A percentile compares a stretch with the other conserved stretches of the same genome.
phyloP scores from a whole-genome alignment of 2,888 invertebrate species.

The Electrophaes corylata region DNA sequence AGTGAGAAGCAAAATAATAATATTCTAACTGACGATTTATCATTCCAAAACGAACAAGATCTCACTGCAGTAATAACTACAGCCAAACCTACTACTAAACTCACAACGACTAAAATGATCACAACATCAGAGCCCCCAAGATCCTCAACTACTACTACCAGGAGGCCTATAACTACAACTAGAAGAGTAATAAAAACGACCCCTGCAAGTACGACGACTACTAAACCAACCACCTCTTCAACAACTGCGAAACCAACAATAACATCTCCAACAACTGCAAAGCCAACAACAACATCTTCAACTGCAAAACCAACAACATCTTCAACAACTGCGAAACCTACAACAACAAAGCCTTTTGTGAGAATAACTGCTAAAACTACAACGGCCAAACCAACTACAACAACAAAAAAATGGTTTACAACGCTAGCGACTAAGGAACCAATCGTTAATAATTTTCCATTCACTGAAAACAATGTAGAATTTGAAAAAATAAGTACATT shows the following conservation, averaged over 20 bases:
- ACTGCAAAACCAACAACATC: constrained; percentile 41
- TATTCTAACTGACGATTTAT: constrained; percentile 28
- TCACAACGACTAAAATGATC: constrained; percentile 33
- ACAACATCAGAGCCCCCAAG: constrained; percentile 34
- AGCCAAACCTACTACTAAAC: constrained; percentile 31
- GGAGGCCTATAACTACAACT: constrained; percentile 37
- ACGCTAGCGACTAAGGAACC: constrained; percentile 33
- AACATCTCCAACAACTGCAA: constrained; percentile 35
- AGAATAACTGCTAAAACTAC: constrained; percentile 43
- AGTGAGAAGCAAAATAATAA: constrained; percentile 42
- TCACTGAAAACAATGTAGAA: constrained; percentile 51
- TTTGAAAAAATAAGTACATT: constrained; percentile 68
- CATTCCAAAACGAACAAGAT: constrained; percentile 31
- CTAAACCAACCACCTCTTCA: constrained; percentile 38
- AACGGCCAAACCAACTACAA: constrained; percentile 31
- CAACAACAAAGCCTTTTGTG: constrained; percentile 39
- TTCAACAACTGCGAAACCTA: constrained; percentile 34
- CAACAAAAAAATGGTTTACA: constrained; percentile 30
- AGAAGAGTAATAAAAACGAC: constrained; percentile 34
- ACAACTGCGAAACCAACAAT: constrained; percentile 37
- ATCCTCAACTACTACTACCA: constrained; percentile 37
- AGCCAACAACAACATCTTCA: constrained; percentile 37
- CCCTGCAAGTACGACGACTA: constrained; percentile 38
- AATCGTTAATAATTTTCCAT: constrained; percentile 21
- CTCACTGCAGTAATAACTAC: constrained; percentile 29